phyloP scores from a whole-genome alignment of 2,888 invertebrate genomes.

The Congeria kusceri region DNA sequence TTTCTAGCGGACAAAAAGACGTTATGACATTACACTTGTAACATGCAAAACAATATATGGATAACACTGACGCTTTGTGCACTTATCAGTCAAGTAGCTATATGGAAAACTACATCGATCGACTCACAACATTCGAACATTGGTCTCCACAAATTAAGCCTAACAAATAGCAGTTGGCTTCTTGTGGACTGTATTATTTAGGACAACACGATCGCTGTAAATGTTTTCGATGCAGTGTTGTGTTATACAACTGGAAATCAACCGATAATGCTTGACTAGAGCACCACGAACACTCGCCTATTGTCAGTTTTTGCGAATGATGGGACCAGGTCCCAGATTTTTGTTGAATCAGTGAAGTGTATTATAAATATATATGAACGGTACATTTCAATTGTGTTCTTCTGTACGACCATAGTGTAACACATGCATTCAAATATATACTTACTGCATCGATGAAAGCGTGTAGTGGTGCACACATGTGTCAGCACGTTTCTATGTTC shows the following conservation, averaged over 20 bases:
- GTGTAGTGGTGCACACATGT: slow-evolving; percentile 1
- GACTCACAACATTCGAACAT: slow-evolving; percentile 25
- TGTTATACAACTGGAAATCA: slow-evolving; percentile 16
- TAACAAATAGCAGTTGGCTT: slow-evolving; percentile 25
- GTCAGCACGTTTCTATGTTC: too few relatives aligned
- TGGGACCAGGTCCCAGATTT: slow-evolving; percentile 10
- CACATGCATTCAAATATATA: too few relatives aligned
- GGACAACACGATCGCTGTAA: slow-evolving; percentile 10
- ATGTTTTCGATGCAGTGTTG: slow-evolving; percentile 13
- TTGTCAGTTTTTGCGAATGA: slow-evolving; percentile 39
- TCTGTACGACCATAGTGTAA: too few relatives aligned
- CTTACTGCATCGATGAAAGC: too few relatives aligned
- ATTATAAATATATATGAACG: too few relatives aligned
- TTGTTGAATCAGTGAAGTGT: too few relatives aligned
- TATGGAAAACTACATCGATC: neutral
- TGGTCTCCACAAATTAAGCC: slow-evolving; percentile 42
- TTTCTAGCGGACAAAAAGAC: too few relatives aligned
- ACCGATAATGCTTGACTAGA: slow-evolving; percentile 7
- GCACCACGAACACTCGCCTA: slow-evolving; percentile 24
- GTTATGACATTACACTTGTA: too few relatives aligned
- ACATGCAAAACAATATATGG: too few relatives aligned
- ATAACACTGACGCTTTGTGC: too few relatives aligned
- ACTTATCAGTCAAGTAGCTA: too few relatives aligned
- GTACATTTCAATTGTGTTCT: too few relatives aligned
- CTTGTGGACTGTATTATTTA: slow-evolving; percentile 25